phyloP scores from a whole-genome alignment of 2,888 invertebrate species.

The Scaptomyza polygonia region DNA sequence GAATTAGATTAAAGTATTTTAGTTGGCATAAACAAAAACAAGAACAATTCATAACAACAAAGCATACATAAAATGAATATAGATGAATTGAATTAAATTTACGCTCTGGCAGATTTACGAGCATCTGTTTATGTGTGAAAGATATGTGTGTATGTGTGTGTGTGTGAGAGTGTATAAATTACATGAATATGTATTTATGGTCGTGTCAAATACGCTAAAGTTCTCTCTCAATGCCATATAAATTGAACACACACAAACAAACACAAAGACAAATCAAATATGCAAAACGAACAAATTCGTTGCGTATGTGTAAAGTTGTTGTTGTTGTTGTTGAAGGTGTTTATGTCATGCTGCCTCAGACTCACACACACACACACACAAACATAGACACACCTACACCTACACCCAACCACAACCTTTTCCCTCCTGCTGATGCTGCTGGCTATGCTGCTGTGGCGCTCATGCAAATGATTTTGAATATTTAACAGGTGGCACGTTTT shows the following conservation, averaged over 20 bases:
- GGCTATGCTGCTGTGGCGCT: constrained; percentile 37
- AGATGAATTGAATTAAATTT: constrained; percentile 66
- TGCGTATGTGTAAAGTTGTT: constrained; percentile 17
- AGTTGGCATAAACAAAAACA: constrained; percentile 24
- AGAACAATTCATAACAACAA: neutral
- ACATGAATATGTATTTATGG: constrained; percentile 46
- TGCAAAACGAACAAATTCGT: constrained; percentile 71
- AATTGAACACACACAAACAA: constrained; percentile 62
- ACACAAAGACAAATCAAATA: constrained; percentile 68
- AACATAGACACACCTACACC: neutral
- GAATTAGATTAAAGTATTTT: constrained; percentile 38
- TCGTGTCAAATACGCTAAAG: constrained; percentile 70
- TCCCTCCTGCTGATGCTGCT: constrained; percentile 15
- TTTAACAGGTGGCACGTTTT: constrained; percentile 67
- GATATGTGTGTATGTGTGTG: constrained; percentile 4
- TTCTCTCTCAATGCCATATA: constrained; percentile 75
- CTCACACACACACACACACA: constrained; percentile 5
- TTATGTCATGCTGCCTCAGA: constrained; percentile 39
- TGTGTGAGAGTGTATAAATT: constrained; percentile 10
- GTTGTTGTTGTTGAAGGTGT: constrained; percentile 13
- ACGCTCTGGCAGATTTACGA: constrained; percentile 72
- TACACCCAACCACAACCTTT: neutral
- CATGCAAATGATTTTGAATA: constrained; percentile 78
- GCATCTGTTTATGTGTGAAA: constrained; percentile 43
- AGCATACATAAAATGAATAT: constrained; percentile 15